phyloP scores from a whole-genome alignment of 2,888 invertebrate genomes.

The Tethea ocularis region DNA sequence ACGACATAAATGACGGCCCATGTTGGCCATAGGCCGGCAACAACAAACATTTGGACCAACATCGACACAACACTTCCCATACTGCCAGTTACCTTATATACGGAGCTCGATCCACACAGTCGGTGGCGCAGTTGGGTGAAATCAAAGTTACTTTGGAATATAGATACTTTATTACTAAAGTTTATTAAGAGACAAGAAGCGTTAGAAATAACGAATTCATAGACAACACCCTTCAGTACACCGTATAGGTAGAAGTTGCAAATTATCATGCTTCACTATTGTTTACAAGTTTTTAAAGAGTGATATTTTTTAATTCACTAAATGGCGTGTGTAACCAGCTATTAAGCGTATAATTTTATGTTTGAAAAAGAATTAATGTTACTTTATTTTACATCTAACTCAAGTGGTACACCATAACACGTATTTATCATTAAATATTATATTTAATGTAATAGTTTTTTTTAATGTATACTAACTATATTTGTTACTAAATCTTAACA shows the following conservation, averaged over 20 bases:
- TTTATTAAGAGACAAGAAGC: slow-evolving; percentile 74
- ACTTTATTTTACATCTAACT: slow-evolving; percentile 55
- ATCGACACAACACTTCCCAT: slow-evolving; percentile 58
- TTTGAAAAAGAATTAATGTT: slow-evolving; percentile 52
- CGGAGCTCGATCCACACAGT: slow-evolving; percentile 71
- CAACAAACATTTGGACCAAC: slow-evolving; percentile 62
- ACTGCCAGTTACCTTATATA: slow-evolving; percentile 72
- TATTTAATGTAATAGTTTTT: slow-evolving; percentile 45
- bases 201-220: slow-evolving; percentile 50
- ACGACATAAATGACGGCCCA: slow-evolving; percentile 64
- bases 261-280: slow-evolving; percentile 66
- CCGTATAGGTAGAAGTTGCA: slow-evolving; percentile 43
- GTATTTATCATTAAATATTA: slow-evolving; percentile 47
- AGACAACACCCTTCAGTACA: slow-evolving; percentile 31
- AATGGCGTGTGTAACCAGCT: slow-evolving; percentile 63
- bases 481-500: slow-evolving; percentile 60
- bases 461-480: slow-evolving; percentile 46
- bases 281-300: slow-evolving; percentile 36
- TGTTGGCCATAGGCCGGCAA: slow-evolving; percentile 39
- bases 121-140: slow-evolving; percentile 76
- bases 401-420: slow-evolving; percentile 70
- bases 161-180: slow-evolving; percentile 81
- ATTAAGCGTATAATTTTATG: slow-evolving; percentile 67
- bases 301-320: slow-evolving; percentile 39
- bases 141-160: slow-evolving; percentile 83